phyloP scores from a whole-genome alignment of 2,888 invertebrate genomes.

The Sphaerophoria taeniata region DNA sequence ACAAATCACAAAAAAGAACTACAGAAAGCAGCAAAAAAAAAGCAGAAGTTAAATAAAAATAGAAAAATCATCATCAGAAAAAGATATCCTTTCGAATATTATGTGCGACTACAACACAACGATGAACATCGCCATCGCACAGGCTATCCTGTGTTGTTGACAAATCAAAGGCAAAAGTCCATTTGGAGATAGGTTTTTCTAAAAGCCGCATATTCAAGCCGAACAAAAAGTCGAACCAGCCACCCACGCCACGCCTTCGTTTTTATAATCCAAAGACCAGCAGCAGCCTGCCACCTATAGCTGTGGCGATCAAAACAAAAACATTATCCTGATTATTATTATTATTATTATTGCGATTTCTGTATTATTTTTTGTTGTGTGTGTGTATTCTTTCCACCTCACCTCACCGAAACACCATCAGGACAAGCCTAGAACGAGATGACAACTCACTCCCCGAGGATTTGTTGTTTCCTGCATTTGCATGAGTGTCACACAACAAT shows the following conservation, averaged over 20 bases:
- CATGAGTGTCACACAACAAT: constrained; percentile 74
- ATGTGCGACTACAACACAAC: neutral
- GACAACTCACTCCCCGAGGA: constrained; percentile 40
- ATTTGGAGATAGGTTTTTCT: constrained; percentile 71
- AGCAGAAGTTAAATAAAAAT: constrained; percentile 26
- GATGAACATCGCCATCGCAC: neutral
- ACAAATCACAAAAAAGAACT: neutral
- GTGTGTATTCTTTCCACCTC: constrained; percentile 3
- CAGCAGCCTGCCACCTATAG: constrained; percentile 20
- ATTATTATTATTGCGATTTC: constrained; percentile 67
- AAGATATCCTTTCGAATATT: constrained; percentile 45
- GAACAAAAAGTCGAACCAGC: constrained; percentile 65
- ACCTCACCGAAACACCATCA: constrained; percentile 1
- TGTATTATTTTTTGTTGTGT: constrained; percentile 35
- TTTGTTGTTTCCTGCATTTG: constrained; percentile 72
- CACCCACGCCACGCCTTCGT: constrained; percentile 2
- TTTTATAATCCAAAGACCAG: constrained; percentile 3
- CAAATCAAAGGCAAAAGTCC: constrained; percentile 74
- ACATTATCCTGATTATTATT: constrained; percentile 74
- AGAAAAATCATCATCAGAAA: constrained; percentile 50
- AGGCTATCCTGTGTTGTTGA: constrained; percentile 66
- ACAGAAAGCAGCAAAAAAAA: neutral
- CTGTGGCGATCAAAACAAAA: constrained; percentile 73
- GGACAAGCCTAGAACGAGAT: constrained; percentile 16
- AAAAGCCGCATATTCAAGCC: constrained; percentile 71